Base-by-base conservation (phyloP, 1,140 invertebrate genomes). In the Drosophila biarmipes region DNA sequence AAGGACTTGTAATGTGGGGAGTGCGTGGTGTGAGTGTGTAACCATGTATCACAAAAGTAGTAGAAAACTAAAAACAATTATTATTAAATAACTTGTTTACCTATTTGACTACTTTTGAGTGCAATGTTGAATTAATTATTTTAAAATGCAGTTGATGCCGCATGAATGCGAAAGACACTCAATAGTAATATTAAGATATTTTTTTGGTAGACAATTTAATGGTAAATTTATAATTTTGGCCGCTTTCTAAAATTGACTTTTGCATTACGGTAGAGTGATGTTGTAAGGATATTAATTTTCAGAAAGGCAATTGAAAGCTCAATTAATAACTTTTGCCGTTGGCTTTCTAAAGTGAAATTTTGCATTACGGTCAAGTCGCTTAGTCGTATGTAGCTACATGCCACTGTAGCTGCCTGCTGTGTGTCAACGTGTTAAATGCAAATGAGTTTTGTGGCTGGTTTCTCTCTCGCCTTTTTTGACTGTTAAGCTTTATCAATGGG, bases 401-500 rank as follows among this genome's bases (percentile, higher is more conserved):
- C n/a, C n/a, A 72, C 51, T 80, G 72, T 63, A 56, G 31, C 37
- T 51, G 12, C n/a, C 37, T 40, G 43, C 31, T 62, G 46, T 68
- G 40, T 54, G 78, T 61, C 57, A 80, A 87, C 52, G 67, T 87
- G 78, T 89, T 79, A 73, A 87, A 87, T 80, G 78, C 67, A 82
- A 89, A 89, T 84, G 76, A 73, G 75, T 71, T 89, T 77, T 75
- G 21, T 48, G 24, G 38, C 40, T 49, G 29, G 51, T 40, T 38
- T 69, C 17, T 38, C 34, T 27, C 17, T 48, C 0, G 11, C 1
- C 0, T 29, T 43, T 42, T 48, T 59, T 43, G 54, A 64, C 78
- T 82, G 64, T 78, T 78, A 78, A 86, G 84, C 66, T 78, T 89
- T 89, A 89, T 80, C 85, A 89, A 84, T 84, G 79, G 56, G 48